Evolutionary conservation across 2,797 vertebrate species (phyloP).

Genomic region (Astyanax mexicanus): DNA sequence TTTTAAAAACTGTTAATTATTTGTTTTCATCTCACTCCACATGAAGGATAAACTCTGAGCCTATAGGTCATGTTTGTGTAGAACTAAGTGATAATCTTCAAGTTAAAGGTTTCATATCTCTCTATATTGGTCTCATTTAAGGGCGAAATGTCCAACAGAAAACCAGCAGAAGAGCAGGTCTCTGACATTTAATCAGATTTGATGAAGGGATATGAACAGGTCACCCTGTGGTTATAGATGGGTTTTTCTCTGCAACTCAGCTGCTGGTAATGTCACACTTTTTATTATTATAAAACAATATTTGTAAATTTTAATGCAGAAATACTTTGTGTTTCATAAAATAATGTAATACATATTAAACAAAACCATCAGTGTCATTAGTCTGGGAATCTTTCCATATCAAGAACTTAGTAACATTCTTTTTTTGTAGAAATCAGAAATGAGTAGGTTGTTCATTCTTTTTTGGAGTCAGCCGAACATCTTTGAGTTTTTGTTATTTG

Average conservation of each 20-base stretch:
- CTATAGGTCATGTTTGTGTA: neutral
- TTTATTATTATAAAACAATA: no score
- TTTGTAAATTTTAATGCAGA: no score
- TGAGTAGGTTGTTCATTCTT: no score
- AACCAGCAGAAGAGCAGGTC: neutral
- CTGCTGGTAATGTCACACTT: neutral
- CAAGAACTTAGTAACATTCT: no score
- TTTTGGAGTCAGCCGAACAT: no score
- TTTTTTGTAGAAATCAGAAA: no score
- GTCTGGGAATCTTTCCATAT: no score
- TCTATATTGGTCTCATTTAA: neutral
- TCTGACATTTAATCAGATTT: conserved; percentile 4
- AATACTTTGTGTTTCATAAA: no score
- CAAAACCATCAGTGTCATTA: no score
- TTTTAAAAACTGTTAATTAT: conserved; percentile 2
- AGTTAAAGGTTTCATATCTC: neutral
- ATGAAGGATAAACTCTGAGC: conserved; percentile 2
- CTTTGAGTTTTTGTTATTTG: no score
- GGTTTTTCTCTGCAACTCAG: neutral
- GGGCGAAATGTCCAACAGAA: conserved; percentile 1
- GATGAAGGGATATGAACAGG: neutral
- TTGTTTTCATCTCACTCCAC: neutral
- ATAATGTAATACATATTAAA: no score
- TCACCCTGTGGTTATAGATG: neutral
- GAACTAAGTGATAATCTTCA: neutral